phyloP scores from a whole-genome alignment of 1,140 invertebrate species.

The Listronotus oregonensis region DNA sequence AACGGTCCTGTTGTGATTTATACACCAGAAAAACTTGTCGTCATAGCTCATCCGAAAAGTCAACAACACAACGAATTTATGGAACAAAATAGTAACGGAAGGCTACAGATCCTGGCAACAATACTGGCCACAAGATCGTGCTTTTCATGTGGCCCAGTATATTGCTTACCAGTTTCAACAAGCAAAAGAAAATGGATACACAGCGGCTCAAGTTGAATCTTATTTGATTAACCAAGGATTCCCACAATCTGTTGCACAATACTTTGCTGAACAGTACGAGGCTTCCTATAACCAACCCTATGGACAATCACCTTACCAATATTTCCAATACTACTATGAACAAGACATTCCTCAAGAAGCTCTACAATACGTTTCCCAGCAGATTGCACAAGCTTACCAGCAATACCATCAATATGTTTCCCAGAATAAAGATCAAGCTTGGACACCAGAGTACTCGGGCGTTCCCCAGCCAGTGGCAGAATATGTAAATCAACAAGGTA shows the following conservation, averaged over 20 bases:
- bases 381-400: slow-evolving; percentile 3
- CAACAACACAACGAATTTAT: too few relatives aligned
- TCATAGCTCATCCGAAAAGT: not conserved
- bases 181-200: slow-evolving; percentile 1
- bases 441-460: not conserved
- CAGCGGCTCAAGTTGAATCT: not conserved
- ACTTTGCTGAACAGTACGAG: slow-evolving; percentile 3
- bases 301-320: not conserved
- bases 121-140: not conserved
- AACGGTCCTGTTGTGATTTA: not conserved
- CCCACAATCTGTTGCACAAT: not conserved
- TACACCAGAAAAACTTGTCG: not conserved
- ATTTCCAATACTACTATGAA: not conserved
- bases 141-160: not conserved
- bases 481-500: not conserved
- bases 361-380: not conserved
- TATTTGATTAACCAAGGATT: not conserved
- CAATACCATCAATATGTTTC: not conserved
- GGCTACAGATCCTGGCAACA: slow-evolving; percentile 4
- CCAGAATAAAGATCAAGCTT: not conserved
- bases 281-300: not conserved
- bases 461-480: not conserved
- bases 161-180: not conserved
- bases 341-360: not conserved
- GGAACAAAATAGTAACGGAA: not conserved